A percentile compares a stretch with the other conserved stretches of the same genome.
phyloP scores from a whole-genome alignment of 2,888 invertebrate genomes.

The Coelopa pilipes region DNA sequence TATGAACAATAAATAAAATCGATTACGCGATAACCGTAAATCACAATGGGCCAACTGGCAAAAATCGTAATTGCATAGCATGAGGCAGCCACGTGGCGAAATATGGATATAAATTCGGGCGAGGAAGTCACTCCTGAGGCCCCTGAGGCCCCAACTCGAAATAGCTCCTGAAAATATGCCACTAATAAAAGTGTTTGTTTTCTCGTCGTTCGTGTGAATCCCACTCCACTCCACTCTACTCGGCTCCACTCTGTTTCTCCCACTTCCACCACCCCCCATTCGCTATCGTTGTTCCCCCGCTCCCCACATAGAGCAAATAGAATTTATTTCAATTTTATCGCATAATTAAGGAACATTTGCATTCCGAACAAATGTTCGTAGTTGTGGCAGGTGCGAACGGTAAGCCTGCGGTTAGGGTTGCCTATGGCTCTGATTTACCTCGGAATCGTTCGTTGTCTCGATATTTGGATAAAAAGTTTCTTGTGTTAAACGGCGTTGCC shows the following conservation, averaged over 20 bases:
- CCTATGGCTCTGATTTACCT: too few species aligned
- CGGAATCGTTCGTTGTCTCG: too few species aligned
- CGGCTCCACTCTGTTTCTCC: background rate
- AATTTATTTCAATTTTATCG: background rate
- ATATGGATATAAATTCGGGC: background rate
- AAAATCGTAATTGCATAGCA: background rate
- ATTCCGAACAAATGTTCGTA: background rate
- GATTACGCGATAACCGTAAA: conserved; percentile 25
- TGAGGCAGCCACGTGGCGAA: background rate
- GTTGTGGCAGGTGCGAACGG: too few species aligned
- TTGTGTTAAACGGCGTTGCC: too few species aligned
- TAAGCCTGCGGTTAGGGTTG: too few species aligned
- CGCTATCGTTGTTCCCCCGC: background rate
- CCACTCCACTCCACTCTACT: too few species aligned
- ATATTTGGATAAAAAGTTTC: too few species aligned
- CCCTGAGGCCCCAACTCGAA: background rate
- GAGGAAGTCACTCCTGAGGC: background rate
- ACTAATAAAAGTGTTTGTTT: background rate
- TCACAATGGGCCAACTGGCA: background rate
- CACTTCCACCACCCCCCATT: background rate
- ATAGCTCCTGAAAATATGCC: conserved; percentile 1
- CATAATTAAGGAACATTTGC: background rate
- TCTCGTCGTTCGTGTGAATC: background rate
- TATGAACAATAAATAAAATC: conserved; percentile 26
- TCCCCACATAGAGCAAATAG: background rate